Conservation (phyloP, 2,888 invertebrate genomes). For the Blastobasis adustella region DNA sequence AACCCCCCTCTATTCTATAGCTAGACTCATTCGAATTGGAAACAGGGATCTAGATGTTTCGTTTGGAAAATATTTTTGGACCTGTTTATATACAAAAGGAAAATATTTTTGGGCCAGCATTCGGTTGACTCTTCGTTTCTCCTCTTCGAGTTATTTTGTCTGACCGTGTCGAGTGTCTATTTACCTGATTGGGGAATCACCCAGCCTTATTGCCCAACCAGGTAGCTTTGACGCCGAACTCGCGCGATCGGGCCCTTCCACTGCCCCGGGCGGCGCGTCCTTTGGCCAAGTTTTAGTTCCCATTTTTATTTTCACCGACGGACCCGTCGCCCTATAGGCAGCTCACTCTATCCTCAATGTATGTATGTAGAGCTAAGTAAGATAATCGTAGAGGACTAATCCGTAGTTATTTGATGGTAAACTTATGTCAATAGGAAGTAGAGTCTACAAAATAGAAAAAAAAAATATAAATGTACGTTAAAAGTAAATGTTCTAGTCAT, state of each 20-base stretch:
- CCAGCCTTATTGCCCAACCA: slow-evolving; percentile 85
- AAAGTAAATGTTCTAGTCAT: slow-evolving; percentile 62
- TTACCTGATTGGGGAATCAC: slow-evolving; percentile 80
- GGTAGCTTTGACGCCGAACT: slow-evolving; percentile 61
- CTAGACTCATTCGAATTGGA: slow-evolving; percentile 48
- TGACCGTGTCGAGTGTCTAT: slow-evolving; percentile 68
- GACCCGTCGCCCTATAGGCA: slow-evolving; percentile 41
- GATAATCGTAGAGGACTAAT: slow-evolving; percentile 52
- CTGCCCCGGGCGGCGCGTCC: slow-evolving; percentile 50
- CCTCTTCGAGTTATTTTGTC: slow-evolving; percentile 28
- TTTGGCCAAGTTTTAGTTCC: slow-evolving; percentile 27
- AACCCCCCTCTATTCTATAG: slow-evolving; percentile 24
- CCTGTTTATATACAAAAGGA: slow-evolving; percentile 46
- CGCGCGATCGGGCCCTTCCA: slow-evolving; percentile 50
- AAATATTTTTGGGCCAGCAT: not conserved
- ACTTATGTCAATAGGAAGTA: slow-evolving; percentile 72
- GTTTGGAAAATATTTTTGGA: slow-evolving; percentile 66
- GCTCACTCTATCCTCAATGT: slow-evolving; percentile 57
- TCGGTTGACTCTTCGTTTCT: slow-evolving; percentile 14
- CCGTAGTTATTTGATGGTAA: slow-evolving; percentile 71
- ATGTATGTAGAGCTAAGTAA: slow-evolving; percentile 73
- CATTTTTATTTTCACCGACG: slow-evolving; percentile 35
- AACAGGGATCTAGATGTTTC: slow-evolving; percentile 68
- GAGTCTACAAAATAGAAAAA: slow-evolving; percentile 55
- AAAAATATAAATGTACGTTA: slow-evolving; percentile 52